Evolutionary conservation across 2,888 invertebrate species (phyloP).

Genomic region (Rhorus exstirpatorius): DNA sequence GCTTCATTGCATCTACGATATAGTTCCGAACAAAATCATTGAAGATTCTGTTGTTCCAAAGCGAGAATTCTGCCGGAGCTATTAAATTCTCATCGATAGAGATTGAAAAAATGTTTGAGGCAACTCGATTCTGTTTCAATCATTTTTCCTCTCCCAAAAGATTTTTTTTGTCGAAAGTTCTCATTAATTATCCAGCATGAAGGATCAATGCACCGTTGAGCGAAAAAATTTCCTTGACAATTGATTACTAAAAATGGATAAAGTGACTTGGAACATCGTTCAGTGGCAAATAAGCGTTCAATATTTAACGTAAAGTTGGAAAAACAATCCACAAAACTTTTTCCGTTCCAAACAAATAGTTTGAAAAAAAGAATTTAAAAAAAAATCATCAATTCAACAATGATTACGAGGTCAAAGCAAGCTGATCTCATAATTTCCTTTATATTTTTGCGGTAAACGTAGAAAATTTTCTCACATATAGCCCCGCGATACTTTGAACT

Average conservation of each 20-base stretch:
- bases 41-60: too few species aligned
- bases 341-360: background rate
- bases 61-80: too few species aligned
- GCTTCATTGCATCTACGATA: too few species aligned
- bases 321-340: background rate
- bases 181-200: too few species aligned
- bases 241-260: too few species aligned
- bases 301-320: background rate
- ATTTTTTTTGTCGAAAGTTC: background rate
- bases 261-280: too few species aligned
- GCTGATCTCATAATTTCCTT: background rate
- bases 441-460: background rate
- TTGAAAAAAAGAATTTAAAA: background rate
- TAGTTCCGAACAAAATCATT: too few species aligned
- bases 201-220: too few species aligned
- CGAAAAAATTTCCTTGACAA: too few species aligned
- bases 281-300: background rate
- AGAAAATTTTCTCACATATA: slow-evolving; percentile 11
- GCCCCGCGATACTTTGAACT: slow-evolving; percentile 36
- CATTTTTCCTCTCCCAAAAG: background rate
- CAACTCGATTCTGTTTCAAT: background rate
- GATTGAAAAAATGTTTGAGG: too few species aligned
- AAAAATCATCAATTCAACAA: background rate
- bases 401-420: background rate
- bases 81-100: too few species aligned